Evolutionary conservation across 1,140 invertebrate species (phyloP).

Genomic region (Drosophila bipectinata): DNA sequence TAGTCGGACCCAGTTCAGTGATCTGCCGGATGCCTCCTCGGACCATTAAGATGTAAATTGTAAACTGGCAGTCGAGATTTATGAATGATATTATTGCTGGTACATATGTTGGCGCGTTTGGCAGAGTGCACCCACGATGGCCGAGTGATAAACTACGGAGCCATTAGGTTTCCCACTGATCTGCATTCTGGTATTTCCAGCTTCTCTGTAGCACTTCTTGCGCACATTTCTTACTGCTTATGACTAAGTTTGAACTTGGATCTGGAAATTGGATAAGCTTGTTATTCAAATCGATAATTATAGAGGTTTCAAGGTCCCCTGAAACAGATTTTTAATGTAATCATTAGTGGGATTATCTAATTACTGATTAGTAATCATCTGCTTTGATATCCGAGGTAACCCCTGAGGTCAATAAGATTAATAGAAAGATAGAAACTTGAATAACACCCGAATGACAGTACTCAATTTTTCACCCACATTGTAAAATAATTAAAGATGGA

Average conservation of each 20-base stretch:
- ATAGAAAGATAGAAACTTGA: constrained; percentile 1
- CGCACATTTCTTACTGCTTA: constrained; percentile 12
- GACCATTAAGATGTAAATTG: constrained; percentile 78
- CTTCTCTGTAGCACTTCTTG: constrained; percentile 6
- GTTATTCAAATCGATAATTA: background rate
- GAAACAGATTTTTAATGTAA: background rate
- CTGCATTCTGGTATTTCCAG: constrained; percentile 48
- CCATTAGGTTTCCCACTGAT: constrained; percentile 1
- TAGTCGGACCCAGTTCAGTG: constrained; percentile 47
- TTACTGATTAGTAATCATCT: background rate
- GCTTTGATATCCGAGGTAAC: too few species aligned
- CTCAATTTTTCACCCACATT: background rate
- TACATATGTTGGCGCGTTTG: constrained; percentile 35
- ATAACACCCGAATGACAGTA: constrained; percentile 8
- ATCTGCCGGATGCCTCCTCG: constrained; percentile 72
- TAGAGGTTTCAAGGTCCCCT: background rate
- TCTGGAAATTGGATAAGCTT: background rate
- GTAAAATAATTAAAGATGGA: constrained; percentile 41
- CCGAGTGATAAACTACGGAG: constrained; percentile 19
- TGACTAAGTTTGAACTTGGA: constrained; percentile 23
- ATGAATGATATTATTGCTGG: constrained; percentile 55
- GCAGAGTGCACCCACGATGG: constrained; percentile 39
- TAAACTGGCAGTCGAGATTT: constrained; percentile 62
- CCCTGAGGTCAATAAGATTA: too few species aligned
- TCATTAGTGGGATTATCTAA: background rate